Base-by-base conservation (phyloP, 23 tunicate species). In the Halocynthia roretzi region DNA sequence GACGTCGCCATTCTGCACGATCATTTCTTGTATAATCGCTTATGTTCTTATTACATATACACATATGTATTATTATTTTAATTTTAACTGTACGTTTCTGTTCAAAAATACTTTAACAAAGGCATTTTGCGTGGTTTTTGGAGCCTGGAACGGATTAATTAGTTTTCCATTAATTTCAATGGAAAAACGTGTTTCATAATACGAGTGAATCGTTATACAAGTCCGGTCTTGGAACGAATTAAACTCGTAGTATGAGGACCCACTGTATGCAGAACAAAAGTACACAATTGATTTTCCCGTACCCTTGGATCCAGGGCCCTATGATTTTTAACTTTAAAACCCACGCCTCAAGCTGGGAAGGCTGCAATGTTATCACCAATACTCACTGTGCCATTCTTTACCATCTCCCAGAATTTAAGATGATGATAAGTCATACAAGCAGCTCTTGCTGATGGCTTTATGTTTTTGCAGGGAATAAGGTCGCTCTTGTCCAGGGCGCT, bases 361-460 rank as follows among this genome's bases (percentile, higher is more conserved):
- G 17, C 44, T 31, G 44, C 44, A 31, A 31, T 60, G n/a, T 18
- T 15, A 15, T 18, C 64, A 60, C 4, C 64, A 15, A 60, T 60
- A 74, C 78, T 54, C 21, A 74, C 78, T 52, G 78, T 74, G 31
- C 56, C 56, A 54, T 74, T 74, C 31, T 74, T 74, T 18, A 86
- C 70, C 67, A 82, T 53, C 51, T 86, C 81, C 68, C 79, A 82
- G 49, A 86, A 86, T 56, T 54, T 82, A 57, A 83, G 56, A 56
- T 82, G 72, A 62, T 85, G 76, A 64, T 82, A 92, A 18, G 69
- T 69, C 18, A 80, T 56, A 58, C 61, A 72, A 7, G 92, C 98
- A 7, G 93, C 98, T 62, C 82, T 54, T 18, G 87, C 82, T 68
- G 83, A 54, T 50, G 81, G 98, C 17, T 72, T 40, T 49, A 80